Evolutionary conservation across 2,113 vertebrate species (phyloP).

Genomic region (Elaphurus davidianus): DNA sequence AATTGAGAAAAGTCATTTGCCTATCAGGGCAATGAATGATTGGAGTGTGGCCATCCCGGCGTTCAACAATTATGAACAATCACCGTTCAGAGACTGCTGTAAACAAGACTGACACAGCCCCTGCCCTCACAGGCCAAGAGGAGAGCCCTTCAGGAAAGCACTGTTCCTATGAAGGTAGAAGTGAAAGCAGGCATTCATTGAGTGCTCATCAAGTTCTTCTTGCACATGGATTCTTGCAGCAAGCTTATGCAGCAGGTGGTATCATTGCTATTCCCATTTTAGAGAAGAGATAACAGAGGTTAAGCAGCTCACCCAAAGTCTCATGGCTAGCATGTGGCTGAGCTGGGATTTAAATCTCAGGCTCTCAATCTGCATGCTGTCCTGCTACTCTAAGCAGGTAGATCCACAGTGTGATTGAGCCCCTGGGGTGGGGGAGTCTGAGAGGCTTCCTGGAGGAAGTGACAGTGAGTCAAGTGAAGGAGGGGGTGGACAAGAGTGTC

Average conservation of each 20-base stretch:
- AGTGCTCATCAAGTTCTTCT: not conserved
- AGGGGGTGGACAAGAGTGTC: not conserved
- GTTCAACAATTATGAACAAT: not conserved
- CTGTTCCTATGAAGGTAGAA: not conserved
- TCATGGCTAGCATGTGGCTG: not conserved
- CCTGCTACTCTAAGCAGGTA: not conserved
- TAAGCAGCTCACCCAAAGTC: not conserved
- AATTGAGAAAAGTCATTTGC: conserved; percentile 40
- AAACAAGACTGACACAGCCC: not conserved
- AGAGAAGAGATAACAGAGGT: not conserved
- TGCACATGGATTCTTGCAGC: not conserved
- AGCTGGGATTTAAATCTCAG: not conserved
- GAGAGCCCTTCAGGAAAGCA: not conserved
- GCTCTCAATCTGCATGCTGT: not conserved
- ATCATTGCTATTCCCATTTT: not conserved
- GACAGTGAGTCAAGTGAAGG: not conserved
- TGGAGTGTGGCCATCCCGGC: conserved; percentile 6
- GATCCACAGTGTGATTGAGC: not conserved
- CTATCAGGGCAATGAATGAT: not conserved
- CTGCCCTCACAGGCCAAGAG: not conserved
- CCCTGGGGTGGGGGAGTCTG: not conserved
- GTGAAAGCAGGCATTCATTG: not conserved
- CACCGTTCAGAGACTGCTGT: not conserved
- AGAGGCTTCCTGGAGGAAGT: not conserved
- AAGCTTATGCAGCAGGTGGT: not conserved